Percentiles rank a stretch among this genome's conserved stretches.
Conservation (phyloP, 2,888 invertebrate species). For the Pogonocherus hispidulus region DNA sequence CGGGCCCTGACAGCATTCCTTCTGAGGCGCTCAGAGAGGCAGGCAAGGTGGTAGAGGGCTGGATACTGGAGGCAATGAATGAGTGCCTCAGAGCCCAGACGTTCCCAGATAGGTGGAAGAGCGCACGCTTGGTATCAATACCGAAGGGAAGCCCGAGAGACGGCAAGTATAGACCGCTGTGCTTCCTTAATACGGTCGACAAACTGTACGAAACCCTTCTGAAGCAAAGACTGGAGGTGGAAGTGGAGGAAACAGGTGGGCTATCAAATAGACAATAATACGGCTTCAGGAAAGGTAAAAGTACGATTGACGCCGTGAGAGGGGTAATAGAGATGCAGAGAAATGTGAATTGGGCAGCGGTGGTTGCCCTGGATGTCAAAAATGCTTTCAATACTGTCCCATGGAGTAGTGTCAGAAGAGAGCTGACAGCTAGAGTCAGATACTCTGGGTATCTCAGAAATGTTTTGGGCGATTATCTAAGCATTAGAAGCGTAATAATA, state of each 20-base stretch:
- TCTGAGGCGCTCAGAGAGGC: background rate
- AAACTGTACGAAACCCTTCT: too few species aligned
- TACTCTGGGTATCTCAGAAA: background rate
- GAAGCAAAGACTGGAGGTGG: too few species aligned
- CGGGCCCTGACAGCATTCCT: slow-evolving; percentile 9
- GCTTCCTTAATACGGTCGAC: background rate
- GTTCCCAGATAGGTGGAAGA: slow-evolving; percentile 12
- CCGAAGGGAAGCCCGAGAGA: too few species aligned
- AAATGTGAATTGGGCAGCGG: background rate
- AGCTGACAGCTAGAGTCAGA: background rate
- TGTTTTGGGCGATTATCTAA: background rate
- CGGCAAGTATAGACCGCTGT: background rate
- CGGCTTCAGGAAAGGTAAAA: too few species aligned
- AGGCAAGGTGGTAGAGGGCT: too few species aligned
- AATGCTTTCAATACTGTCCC: slow-evolving; percentile 8
- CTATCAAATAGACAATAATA: too few species aligned
- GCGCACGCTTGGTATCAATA: background rate
- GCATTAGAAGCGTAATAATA: too few species aligned
- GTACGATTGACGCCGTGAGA: background rate
- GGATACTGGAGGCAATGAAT: too few species aligned
- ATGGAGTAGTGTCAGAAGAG: background rate
- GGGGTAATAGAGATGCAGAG: background rate
- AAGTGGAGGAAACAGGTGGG: too few species aligned
- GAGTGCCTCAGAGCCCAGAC: too few species aligned
- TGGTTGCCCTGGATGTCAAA: slow-evolving; percentile 1